These are phyloP conservation scores for Conus ventricosus DNA, from an alignment of 1,140 invertebrate genomes.

Conservation along the genomic window DNA sequence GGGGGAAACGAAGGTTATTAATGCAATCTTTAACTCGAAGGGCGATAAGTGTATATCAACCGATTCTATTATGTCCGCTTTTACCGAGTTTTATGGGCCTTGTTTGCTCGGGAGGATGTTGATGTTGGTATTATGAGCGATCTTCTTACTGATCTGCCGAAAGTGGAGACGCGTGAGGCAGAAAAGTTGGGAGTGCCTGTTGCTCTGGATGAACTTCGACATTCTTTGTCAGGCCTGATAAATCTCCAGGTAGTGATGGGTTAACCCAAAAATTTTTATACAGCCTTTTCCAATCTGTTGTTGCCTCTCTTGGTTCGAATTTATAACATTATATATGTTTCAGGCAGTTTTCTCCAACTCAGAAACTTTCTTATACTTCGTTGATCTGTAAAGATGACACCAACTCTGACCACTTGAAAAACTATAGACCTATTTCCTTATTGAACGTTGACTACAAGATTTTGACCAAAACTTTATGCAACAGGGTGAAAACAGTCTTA, in stretches of 20 bases:
- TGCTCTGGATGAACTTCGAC: slow-evolving; percentile 30
- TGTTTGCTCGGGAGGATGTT: slow-evolving; percentile 28
- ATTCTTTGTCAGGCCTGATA: slow-evolving; percentile 36
- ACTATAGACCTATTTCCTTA: slow-evolving; percentile 49
- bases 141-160: slow-evolving; percentile 13
- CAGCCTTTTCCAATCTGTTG: slow-evolving; percentile 32
- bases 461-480: slow-evolving; percentile 39
- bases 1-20: slow-evolving; percentile 42
- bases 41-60: slow-evolving; percentile 27
- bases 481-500: slow-evolving; percentile 17
- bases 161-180: slow-evolving; percentile 4
- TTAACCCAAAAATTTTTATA: slow-evolving; percentile 47
- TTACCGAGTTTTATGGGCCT: slow-evolving; percentile 35
- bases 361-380: slow-evolving; percentile 43
- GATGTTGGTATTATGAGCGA: slow-evolving; percentile 15
- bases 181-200: slow-evolving; percentile 9
- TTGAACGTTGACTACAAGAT: slow-evolving; percentile 42
- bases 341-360: slow-evolving; percentile 25
- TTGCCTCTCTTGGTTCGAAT: slow-evolving; percentile 12
- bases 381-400: slow-evolving; percentile 46
- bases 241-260: slow-evolving; percentile 48
- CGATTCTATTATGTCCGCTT: slow-evolving; percentile 27
- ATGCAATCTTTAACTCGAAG: slow-evolving; percentile 24
- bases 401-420: slow-evolving; percentile 36
- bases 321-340: slow-evolving; percentile 21